Evolutionary conservation across 2,888 invertebrate species (phyloP), one percentile per base, ranked within the genome.

Genomic region (Scrobipalpa costella): DNA sequence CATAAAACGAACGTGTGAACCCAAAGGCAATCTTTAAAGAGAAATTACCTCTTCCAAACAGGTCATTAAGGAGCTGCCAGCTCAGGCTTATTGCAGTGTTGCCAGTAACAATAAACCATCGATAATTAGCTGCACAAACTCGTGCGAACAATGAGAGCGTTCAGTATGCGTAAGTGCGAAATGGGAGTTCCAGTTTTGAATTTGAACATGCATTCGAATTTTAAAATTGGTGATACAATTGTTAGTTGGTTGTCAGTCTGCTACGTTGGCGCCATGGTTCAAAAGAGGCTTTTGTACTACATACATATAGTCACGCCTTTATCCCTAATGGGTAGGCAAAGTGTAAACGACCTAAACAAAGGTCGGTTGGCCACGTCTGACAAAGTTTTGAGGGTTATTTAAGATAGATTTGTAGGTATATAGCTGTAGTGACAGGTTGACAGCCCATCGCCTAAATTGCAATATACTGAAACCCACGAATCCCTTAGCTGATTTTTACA

Each of bases 51-150:
- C 38, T 27, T 55, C 21, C 55, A 62, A 60, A 55, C 40, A 38
- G 55, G 63, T 60, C 63, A 64, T 59, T 62, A 61, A 27, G 27
- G 57, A 62, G 62, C 60, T 63, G 60, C 65, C 62, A 62, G 63
- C 63, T 50, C 49, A 19, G 63, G 49, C 59, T 59, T 57, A 65
- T 61, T 64, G 21, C 60, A 57, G 58, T 64, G 66, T 72, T 70
- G 67, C 68, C 62, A 64, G 58, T 63, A 69, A 36, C 49, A 60
- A 64, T 65, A 72, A 75, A 71, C 62, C 67, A 65, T 64, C 66
- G 74, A 68, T 76, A 77, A 78, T 78, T 75, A 69, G 68, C 67
- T 68, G 63, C 52, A 65, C 70, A 69, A 73, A 73, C 73, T 65
- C 49, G 64, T 52, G 57, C 65, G 67, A 71, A 76, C 73, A 76